Evolutionary conservation across 2,888 invertebrate species (phyloP).

Genomic region (Euplexia lucipara): DNA sequence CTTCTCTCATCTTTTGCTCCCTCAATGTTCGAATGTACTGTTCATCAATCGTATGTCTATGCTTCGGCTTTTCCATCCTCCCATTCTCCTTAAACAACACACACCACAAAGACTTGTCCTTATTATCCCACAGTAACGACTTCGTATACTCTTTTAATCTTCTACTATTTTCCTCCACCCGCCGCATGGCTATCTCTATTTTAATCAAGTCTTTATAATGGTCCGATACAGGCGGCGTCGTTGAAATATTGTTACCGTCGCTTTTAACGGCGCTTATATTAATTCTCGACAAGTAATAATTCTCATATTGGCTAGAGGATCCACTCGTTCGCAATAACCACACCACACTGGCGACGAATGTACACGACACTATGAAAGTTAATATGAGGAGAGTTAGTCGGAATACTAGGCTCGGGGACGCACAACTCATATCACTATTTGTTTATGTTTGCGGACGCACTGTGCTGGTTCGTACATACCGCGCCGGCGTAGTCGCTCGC

Average conservation of each 20-base stretch:
- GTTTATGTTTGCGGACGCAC: slow-evolving; percentile 85
- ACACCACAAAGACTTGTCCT: slow-evolving; percentile 89
- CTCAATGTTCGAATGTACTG: slow-evolving; percentile 83
- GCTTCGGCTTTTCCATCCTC: slow-evolving; percentile 76
- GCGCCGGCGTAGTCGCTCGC: slow-evolving; percentile 80
- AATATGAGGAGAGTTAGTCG: slow-evolving; percentile 87
- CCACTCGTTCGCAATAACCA: slow-evolving; percentile 85
- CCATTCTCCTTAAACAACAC: slow-evolving; percentile 89
- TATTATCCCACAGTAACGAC: slow-evolving; percentile 89
- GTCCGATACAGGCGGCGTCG: slow-evolving; percentile 80
- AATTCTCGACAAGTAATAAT: slow-evolving; percentile 91
- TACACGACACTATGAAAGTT: slow-evolving; percentile 86
- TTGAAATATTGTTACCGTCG: slow-evolving; percentile 79
- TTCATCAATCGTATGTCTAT: slow-evolving; percentile 81
- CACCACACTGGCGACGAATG: slow-evolving; percentile 87
- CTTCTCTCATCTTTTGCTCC: slow-evolving; percentile 85
- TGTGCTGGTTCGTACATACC: slow-evolving; percentile 84
- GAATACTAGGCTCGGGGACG: slow-evolving; percentile 84
- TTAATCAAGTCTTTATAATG: slow-evolving; percentile 90
- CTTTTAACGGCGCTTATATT: slow-evolving; percentile 86
- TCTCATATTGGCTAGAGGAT: slow-evolving; percentile 86
- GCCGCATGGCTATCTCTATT: slow-evolving; percentile 89
- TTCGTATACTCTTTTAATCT: slow-evolving; percentile 89
- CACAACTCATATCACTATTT: slow-evolving; percentile 91
- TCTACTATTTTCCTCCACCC: slow-evolving; percentile 89